Evolutionary conservation across 2,113 vertebrate species (phyloP).

Genomic region (Taxidea taxus): DNA sequence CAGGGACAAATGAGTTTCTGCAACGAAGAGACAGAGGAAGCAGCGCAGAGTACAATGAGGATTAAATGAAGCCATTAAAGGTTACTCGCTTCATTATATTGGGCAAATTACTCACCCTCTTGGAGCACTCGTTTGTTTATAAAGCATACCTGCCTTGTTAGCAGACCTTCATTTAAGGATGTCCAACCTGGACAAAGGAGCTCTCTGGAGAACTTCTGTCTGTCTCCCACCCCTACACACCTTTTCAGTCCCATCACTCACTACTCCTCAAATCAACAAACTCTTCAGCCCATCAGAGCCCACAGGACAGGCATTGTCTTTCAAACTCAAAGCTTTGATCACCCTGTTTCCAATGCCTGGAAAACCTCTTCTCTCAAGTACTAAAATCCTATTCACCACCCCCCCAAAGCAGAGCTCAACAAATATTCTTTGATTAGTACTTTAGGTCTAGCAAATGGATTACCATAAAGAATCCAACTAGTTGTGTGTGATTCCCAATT

Average conservation of each 20-base stretch:
- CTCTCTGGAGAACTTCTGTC: background rate
- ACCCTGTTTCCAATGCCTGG: background rate
- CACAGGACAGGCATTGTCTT: background rate
- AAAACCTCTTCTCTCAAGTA: background rate
- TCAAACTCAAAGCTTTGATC: background rate
- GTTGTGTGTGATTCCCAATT: background rate
- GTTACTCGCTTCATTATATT: background rate
- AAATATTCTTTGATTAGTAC: background rate
- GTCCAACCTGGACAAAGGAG: background rate
- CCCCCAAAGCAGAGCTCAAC: background rate
- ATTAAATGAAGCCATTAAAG: background rate
- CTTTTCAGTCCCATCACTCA: background rate
- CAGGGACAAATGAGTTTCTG: background rate
- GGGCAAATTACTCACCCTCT: background rate
- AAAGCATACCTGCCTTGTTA: background rate
- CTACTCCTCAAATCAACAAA: background rate
- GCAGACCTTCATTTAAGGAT: background rate
- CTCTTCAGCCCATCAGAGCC: background rate
- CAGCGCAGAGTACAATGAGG: background rate
- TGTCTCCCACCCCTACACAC: background rate
- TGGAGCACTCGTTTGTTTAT: background rate
- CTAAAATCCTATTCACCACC: background rate
- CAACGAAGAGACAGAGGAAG: background rate
- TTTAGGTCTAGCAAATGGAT: background rate
- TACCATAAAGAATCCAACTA: background rate